Evolutionary conservation across 2,797 vertebrate genomes (phyloP).

Genomic region (Onychomys torridus): DNA sequence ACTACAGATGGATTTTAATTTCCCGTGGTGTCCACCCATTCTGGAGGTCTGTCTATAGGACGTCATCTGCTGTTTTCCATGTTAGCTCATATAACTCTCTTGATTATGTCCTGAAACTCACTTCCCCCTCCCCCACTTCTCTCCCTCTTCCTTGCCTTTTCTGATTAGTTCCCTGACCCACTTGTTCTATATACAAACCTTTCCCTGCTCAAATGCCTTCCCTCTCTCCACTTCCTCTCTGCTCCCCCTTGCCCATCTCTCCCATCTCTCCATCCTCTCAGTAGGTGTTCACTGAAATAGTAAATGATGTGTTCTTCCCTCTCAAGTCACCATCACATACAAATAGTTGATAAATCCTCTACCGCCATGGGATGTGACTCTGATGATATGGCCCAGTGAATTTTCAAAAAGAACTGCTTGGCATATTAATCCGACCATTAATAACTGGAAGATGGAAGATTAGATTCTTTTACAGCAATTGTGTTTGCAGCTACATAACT

Average conservation of each 20-base stretch:
- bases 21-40: neutral
- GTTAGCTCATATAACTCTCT: conserved; percentile 25
- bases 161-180: neutral
- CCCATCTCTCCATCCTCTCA: neutral
- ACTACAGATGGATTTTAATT: neutral
- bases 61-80: neutral
- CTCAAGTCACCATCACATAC: conserved; percentile 61
- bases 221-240: neutral
- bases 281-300: conserved; percentile 53
- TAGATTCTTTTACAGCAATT: conserved; percentile 37
- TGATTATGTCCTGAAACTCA: conserved; percentile 41
- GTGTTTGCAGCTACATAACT: conserved; percentile 54
- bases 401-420: conserved; percentile 51
- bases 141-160: neutral
- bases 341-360: conserved; percentile 50
- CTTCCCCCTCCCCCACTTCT: conserved; percentile 5
- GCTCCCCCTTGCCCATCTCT: neutral
- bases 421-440: conserved; percentile 49
- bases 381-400: neutral
- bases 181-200: neutral
- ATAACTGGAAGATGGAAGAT: conserved; percentile 52
- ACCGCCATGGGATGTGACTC: neutral
- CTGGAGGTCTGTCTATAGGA: neutral
- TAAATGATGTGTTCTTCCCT: neutral
- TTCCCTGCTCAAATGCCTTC: neutral